Evolutionary conservation across 64 coral and sea anemone species (phyloP).

Genomic region (Montipora efflorescens): DNA sequence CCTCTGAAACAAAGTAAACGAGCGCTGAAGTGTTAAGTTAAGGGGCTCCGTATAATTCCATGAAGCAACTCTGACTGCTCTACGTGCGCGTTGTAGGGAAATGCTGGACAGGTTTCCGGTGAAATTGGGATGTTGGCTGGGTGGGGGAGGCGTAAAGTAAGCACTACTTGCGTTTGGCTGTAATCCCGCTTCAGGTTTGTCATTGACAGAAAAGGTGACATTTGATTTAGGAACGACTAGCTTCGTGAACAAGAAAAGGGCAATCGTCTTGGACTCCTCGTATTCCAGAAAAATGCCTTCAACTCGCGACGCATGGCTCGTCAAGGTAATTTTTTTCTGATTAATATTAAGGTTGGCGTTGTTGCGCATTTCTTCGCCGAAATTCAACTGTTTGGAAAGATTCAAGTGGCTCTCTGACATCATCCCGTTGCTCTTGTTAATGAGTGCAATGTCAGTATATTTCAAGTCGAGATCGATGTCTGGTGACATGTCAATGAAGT

Average conservation of each 20-base stretch:
- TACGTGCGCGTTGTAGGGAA: neutral
- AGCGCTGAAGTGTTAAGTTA: neutral
- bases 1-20: slow-evolving; percentile 32
- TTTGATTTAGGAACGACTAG: neutral
- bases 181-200: neutral
- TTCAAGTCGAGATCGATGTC: too few relatives aligned
- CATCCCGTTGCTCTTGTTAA: too few relatives aligned
- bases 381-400: too few relatives aligned
- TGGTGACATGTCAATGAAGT: too few relatives aligned
- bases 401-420: too few relatives aligned
- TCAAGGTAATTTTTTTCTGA: slow-evolving; percentile 15
- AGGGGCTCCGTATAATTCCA: neutral
- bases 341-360: neutral
- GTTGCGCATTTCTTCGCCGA: too few relatives aligned
- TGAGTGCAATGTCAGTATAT: too few relatives aligned
- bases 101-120: neutral
- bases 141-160: neutral
- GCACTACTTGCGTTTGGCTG: neutral
- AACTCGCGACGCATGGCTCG: slow-evolving; percentile 2
- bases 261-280: neutral
- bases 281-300: neutral
- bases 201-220: neutral
- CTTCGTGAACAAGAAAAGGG: neutral
- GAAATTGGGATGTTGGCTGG: neutral
- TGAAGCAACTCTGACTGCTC: neutral